These are phyloP conservation scores for Centruroides vittatus DNA, from an alignment of 1,140 invertebrate species.

Conservation along the genomic window DNA sequence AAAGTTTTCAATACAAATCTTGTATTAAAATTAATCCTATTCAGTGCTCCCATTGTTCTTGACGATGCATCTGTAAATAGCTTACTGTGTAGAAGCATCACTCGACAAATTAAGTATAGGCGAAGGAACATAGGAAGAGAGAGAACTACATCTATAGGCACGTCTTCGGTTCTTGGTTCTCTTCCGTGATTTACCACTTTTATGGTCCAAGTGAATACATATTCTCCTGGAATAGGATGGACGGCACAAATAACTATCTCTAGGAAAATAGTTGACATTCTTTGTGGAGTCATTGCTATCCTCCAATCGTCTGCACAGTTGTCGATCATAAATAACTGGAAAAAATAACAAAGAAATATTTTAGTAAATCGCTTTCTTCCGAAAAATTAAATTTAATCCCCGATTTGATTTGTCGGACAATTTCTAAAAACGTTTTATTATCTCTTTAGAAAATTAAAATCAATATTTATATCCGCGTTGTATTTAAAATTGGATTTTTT, in stretches of 20 bases:
- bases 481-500: no score
- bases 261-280: conserved; percentile 78
- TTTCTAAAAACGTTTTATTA: no score
- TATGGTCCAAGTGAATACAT: conserved; percentile 91
- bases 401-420: no score
- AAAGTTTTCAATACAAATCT: conserved; percentile 97
- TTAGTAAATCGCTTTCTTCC: background rate
- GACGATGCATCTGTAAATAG: conserved; percentile 93
- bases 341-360: conserved; percentile 5
- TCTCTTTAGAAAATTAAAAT: no score
- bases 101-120: conserved; percentile 96
- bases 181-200: conserved; percentile 84
- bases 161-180: conserved; percentile 36
- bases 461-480: no score
- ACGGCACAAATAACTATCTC: conserved; percentile 91
- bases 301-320: conserved; percentile 99
- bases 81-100: conserved; percentile 98
- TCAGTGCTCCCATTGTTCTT: conserved; percentile 73
- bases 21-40: conserved; percentile 99
- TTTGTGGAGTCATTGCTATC: conserved; percentile 97
- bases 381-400: no score
- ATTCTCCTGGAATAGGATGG: conserved; percentile 94
- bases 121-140: conserved; percentile 98
- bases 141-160: conserved; percentile 87
- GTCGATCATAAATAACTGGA: conserved; percentile 97